Conservation (phyloP, 2,113 vertebrate genomes). For the Morone saxatilis region DNA sequence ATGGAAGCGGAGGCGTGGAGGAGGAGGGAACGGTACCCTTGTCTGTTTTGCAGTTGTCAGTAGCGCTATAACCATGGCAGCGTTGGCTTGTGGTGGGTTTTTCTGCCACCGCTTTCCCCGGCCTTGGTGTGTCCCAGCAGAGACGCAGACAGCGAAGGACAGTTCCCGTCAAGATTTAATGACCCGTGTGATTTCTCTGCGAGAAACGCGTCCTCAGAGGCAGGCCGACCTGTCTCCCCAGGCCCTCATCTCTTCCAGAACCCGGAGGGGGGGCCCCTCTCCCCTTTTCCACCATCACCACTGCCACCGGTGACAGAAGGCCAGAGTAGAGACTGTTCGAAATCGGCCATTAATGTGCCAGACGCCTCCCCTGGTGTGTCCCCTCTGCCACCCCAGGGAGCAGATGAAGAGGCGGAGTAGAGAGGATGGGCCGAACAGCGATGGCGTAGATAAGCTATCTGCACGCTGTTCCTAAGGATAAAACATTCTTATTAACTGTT, state of each 20-base stretch:
- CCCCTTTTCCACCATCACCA: conserved; percentile 38
- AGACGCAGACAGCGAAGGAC: conserved; percentile 83
- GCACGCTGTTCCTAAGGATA: conserved; percentile 32
- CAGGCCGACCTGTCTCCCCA: conserved; percentile 65
- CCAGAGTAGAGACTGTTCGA: conserved; percentile 53
- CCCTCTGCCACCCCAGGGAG: conserved; percentile 25
- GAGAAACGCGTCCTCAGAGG: conserved; percentile 63
- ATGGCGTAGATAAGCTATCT: conserved; percentile 42
- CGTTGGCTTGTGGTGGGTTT: conserved; percentile 33
- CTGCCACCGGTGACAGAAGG: conserved; percentile 70
- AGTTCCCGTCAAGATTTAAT: conserved; percentile 81
- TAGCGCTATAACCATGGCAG: conserved; percentile 5
- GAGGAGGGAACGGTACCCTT: conserved; percentile 12
- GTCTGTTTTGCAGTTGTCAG: conserved; percentile 47
- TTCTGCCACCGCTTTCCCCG: conserved; percentile 35
- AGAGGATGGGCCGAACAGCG: conserved; percentile 11
- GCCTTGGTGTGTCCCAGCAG: conserved; percentile 64
- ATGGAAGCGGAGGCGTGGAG: conserved; percentile 3
- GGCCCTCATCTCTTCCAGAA: conserved; percentile 56
- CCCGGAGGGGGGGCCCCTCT: conserved; percentile 22
- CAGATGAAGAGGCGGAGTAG: conserved; percentile 27
- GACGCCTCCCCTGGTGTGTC: conserved; percentile 42
- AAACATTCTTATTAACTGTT: not conserved
- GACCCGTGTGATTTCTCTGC: conserved; percentile 81
- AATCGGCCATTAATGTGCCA: conserved; percentile 64